Percentiles rank a stretch among this genome's conserved stretches.
These are phyloP conservation scores for Brienomyrus brachyistius DNA, from an alignment of 2,113 vertebrate species.

Conservation along the genomic window DNA sequence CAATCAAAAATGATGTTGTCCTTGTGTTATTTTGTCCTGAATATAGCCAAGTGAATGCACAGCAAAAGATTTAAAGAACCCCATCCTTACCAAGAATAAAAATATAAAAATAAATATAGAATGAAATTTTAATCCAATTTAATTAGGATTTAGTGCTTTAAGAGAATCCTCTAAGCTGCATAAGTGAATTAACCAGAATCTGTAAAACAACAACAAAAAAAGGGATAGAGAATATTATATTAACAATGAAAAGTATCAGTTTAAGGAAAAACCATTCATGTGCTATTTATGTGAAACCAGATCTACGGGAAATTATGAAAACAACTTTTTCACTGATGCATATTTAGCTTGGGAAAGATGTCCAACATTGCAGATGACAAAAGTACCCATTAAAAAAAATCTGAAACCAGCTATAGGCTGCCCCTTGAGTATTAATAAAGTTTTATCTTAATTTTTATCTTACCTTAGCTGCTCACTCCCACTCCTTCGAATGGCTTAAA, in stretches of 20 bases:
- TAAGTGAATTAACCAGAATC: neutral
- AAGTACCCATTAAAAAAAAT: neutral
- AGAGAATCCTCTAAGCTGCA: neutral
- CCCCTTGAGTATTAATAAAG: neutral
- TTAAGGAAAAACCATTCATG: neutral
- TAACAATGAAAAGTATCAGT: neutral
- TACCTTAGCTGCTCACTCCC: neutral
- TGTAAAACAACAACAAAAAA: neutral
- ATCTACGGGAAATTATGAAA: neutral
- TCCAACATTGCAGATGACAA: neutral
- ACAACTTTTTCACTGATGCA: neutral
- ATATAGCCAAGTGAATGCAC: neutral
- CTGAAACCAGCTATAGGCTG: neutral
- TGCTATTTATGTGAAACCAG: neutral
- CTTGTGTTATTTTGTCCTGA: neutral
- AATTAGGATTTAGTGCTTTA: conserved; percentile 2
- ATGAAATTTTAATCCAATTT: neutral
- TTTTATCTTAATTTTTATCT: neutral
- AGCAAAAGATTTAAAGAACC: neutral
- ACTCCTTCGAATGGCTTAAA: neutral
- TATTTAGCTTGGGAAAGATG: neutral
- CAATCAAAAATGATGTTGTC: neutral
- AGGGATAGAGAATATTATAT: neutral
- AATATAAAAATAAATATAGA: neutral
- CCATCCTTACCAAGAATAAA: neutral